Evolutionary conservation across 2,113 vertebrate genomes (phyloP).

Genomic region (Numida meleagris): DNA sequence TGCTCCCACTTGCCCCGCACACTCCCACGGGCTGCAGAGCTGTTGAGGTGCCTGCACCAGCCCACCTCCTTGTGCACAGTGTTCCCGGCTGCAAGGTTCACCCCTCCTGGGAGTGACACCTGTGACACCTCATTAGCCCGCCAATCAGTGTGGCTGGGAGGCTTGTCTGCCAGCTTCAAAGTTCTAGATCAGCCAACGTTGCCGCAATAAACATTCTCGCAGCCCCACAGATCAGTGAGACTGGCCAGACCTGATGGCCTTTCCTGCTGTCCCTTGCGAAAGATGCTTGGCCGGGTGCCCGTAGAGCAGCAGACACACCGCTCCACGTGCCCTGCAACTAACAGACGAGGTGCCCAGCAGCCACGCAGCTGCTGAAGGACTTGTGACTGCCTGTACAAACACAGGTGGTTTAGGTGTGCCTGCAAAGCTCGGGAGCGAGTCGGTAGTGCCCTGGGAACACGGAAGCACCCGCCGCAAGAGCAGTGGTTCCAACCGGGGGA

Average conservation of each 20-base stretch:
- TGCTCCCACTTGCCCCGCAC: background rate
- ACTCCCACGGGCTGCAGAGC: background rate
- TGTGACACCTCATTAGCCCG: background rate
- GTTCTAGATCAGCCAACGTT: background rate
- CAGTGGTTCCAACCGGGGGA: background rate
- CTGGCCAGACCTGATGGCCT: background rate
- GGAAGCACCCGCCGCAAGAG: background rate
- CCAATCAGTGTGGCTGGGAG: background rate
- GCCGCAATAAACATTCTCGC: background rate
- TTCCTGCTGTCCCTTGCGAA: background rate
- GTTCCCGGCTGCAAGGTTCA: background rate
- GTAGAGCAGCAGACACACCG: background rate
- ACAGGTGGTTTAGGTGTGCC: rapidly evolving
- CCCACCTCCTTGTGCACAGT: background rate
- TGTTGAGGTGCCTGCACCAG: background rate
- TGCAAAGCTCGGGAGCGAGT: rapidly evolving
- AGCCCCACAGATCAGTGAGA: background rate
- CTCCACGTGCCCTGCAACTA: background rate
- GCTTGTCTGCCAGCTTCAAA: background rate
- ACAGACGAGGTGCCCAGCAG: background rate
- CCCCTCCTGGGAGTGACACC: background rate
- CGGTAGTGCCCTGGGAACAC: rapidly evolving
- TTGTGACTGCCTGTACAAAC: background rate
- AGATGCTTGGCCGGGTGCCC: background rate
- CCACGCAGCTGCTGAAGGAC: background rate